Conservation (phyloP, 2,113 vertebrate genomes). For the Platycercus adscitus region DNA sequence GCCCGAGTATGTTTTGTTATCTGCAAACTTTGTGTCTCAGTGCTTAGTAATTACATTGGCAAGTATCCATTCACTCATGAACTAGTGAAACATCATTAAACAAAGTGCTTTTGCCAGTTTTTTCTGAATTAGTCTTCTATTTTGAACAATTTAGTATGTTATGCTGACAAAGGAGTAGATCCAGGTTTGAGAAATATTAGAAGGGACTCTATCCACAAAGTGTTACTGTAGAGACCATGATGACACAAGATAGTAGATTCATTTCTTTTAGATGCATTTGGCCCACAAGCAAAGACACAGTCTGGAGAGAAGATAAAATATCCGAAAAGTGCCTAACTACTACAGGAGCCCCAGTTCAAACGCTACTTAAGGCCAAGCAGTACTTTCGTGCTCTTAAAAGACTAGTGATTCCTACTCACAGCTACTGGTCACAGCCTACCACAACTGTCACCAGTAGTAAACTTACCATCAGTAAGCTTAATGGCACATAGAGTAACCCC, state of each 20-base stretch:
- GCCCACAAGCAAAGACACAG: fast-evolving
- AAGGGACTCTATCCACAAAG: background rate
- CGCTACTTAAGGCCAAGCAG: background rate
- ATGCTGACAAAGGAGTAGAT: background rate
- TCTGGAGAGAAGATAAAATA: background rate
- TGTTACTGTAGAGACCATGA: background rate
- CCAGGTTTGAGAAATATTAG: background rate
- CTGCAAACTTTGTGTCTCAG: background rate
- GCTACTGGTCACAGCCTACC: background rate
- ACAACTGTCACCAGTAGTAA: background rate
- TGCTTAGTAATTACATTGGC: background rate
- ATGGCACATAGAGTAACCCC: background rate
- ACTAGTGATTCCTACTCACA: background rate
- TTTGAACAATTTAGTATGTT: background rate
- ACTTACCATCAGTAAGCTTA: background rate
- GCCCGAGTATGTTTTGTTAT: background rate
- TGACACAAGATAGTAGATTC: background rate
- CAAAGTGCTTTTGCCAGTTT: background rate
- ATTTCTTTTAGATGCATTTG: background rate
- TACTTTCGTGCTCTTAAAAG: background rate
- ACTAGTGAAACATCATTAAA: background rate
- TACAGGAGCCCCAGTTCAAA: background rate
- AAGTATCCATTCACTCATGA: background rate
- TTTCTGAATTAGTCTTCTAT: background rate
- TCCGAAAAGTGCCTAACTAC: background rate